Base-by-base conservation (phyloP, 1,140 invertebrate genomes). In the Marisa cornuarietis region DNA sequence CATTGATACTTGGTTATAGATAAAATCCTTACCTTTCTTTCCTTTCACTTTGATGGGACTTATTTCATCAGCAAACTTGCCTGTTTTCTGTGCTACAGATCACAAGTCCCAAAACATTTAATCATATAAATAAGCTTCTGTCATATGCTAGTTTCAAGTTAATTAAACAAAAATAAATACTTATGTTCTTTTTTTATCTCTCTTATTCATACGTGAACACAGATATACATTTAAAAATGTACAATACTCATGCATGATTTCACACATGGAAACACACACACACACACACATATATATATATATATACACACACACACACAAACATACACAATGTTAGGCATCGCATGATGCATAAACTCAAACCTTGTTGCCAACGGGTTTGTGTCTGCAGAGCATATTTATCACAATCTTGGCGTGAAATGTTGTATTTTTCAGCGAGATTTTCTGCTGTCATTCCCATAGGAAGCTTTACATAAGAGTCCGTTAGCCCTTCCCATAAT, bases 381-480 rank as follows among this genome's bases (percentile, higher is more conserved):
- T 94, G 93, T 18, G 98, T 99, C 83, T 92, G 93, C 0, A 98
- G 88, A 13, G 98, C 94, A 92, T 95, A 99, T 81, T 95, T 92
- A 88, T 99, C 98, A 79, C 95, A 95, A 85, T 98, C 96, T 83
- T 96, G 94, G 75, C 96, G 92, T 0, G 94, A 95, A 54, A 99
- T 93, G 58, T 95, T 94, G 88, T 96, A 99, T 88, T 99, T 95
- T 31, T 94, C 95, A 6, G 96, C 98, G 58, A 99, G 92, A 90
- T 99, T 99, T 92, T 99, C 98, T 16, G 98, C 98, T 4, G 98
- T 99, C 81, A 98, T 91, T 13, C 96, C 98, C 98, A 99, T 99
- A 0, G 97, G 96, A 26, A 97, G 93, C 85, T 96, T 95, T 88
- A 96, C 97, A 88, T 98, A 95, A 0, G 94, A 93, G 90, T 99